A percentile compares a stretch with the other conserved stretches of the same genome.
phyloP scores from a whole-genome alignment of 2,113 vertebrate species.

The Seriola quinqueradiata region DNA sequence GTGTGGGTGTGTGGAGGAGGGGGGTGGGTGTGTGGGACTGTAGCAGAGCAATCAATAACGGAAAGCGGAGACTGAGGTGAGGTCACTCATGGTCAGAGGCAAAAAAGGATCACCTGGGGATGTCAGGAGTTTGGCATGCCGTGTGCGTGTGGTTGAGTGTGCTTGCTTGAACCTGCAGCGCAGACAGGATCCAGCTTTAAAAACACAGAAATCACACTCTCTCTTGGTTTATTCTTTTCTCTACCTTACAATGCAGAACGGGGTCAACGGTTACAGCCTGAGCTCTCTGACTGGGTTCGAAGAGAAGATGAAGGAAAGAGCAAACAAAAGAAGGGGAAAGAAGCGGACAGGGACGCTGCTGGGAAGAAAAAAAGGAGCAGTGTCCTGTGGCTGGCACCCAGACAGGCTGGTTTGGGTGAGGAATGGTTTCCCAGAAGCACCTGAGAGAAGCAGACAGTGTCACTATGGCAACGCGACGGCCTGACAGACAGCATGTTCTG shows the following conservation, averaged over 20 bases:
- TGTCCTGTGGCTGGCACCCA: slow-evolving; percentile 67
- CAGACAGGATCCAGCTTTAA: slow-evolving; percentile 14
- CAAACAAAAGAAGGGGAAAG: slow-evolving; percentile 44
- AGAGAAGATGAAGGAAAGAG: slow-evolving; percentile 48
- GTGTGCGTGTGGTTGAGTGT: slow-evolving; percentile 6
- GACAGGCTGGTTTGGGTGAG: slow-evolving; percentile 76
- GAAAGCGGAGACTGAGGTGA: slow-evolving; percentile 46
- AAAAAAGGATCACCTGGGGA: slow-evolving; percentile 51
- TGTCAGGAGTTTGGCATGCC: slow-evolving; percentile 29
- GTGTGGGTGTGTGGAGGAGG: background rate
- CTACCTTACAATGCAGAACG: slow-evolving; percentile 16
- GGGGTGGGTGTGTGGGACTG: slow-evolving; percentile 10
- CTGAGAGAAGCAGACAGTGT: slow-evolving; percentile 81
- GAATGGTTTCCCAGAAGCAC: slow-evolving; percentile 83
- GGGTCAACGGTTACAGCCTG: slow-evolving; percentile 36
- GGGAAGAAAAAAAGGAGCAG: slow-evolving; percentile 34
- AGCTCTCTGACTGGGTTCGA: slow-evolving; percentile 45
- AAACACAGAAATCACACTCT: slow-evolving; percentile 26
- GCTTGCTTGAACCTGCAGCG: background rate
- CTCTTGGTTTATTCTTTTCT: slow-evolving; percentile 15
- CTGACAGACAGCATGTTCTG: slow-evolving; percentile 84
- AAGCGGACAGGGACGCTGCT: slow-evolving; percentile 37
- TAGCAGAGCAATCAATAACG: slow-evolving; percentile 55
- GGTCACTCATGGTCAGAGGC: slow-evolving; percentile 51
- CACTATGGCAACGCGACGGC: slow-evolving; percentile 75